These are phyloP conservation scores for Campaea margaritaria DNA, from an alignment of 2,888 invertebrate genomes.

Conservation along the genomic window DNA sequence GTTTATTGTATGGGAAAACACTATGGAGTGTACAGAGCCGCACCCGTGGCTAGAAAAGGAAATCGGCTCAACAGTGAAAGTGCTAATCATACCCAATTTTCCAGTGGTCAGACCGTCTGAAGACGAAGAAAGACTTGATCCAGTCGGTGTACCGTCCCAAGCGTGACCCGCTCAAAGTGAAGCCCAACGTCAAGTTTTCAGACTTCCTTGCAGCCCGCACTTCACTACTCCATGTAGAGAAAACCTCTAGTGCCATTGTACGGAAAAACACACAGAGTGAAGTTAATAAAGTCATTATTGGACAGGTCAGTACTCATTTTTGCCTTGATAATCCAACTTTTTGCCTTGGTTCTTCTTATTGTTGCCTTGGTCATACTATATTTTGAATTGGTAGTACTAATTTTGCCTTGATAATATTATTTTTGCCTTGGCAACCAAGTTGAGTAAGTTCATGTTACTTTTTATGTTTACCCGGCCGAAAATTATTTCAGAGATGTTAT, in stretches of 20 bases:
- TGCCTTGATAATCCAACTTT: too few relatives aligned
- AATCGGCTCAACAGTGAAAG: not conserved
- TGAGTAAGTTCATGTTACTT: too few relatives aligned
- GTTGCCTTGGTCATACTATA: too few relatives aligned
- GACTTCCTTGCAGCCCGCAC: conserved; percentile 94
- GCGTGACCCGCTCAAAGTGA: conserved; percentile 74
- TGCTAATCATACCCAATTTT: not conserved
- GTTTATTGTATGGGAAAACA: too few relatives aligned
- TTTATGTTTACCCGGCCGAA: too few relatives aligned
- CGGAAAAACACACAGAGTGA: conserved; percentile 93
- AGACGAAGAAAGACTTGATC: conserved; percentile 90
- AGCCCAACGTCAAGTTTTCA: conserved; percentile 88
- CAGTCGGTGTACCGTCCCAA: conserved; percentile 76
- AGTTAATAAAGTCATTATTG: conserved; percentile 95
- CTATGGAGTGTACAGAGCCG: too few relatives aligned
- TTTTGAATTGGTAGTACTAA: too few relatives aligned
- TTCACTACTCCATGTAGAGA: conserved; percentile 94
- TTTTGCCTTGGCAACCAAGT: not conserved
- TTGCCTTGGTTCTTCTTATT: too few relatives aligned
- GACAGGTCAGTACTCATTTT: conserved; percentile 82
- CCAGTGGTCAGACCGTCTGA: conserved; percentile 94
- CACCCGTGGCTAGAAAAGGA: too few relatives aligned
- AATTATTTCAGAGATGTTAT: too few relatives aligned
- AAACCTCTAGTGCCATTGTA: conserved; percentile 94
- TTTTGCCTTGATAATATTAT: not conserved